phyloP scores from a whole-genome alignment of 2,797 vertebrate genomes.

The Poeciliopsis gracilis region DNA sequence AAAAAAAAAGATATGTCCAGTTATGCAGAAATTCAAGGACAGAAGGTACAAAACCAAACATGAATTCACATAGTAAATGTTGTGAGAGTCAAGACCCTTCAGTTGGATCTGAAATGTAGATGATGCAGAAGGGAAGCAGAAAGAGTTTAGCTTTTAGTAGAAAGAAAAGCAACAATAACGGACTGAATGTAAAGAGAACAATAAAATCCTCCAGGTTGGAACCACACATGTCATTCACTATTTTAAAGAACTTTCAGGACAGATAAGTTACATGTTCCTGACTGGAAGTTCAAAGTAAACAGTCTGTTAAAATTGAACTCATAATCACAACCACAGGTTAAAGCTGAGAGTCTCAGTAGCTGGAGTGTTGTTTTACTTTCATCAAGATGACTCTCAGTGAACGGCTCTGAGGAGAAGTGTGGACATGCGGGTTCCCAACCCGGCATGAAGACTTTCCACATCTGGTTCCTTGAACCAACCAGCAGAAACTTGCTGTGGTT shows the following conservation, averaged over 20 bases:
- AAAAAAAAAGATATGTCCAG: slow-evolving; percentile 50
- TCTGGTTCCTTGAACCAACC: slow-evolving; percentile 22
- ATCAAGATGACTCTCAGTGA: slow-evolving; percentile 17
- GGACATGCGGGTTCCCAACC: not conserved
- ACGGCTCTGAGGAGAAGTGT: not conserved
- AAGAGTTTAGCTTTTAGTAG: not conserved
- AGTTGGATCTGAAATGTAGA: slow-evolving; percentile 1
- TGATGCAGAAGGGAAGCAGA: slow-evolving; percentile 8
- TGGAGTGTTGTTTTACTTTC: slow-evolving; percentile 39
- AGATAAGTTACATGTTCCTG: slow-evolving; percentile 38
- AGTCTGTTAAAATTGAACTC: slow-evolving; percentile 17
- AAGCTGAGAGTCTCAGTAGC: slow-evolving; percentile 23
- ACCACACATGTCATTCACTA: slow-evolving; percentile 26
- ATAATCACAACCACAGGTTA: slow-evolving; percentile 18
- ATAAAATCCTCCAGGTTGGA: slow-evolving; percentile 36
- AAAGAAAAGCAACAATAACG: slow-evolving; percentile 20
- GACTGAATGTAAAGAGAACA: slow-evolving; percentile 13
- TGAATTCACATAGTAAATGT: slow-evolving; percentile 28
- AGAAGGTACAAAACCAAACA: not conserved
- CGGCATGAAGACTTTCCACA: slow-evolving; percentile 17
- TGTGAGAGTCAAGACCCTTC: slow-evolving; percentile 21
- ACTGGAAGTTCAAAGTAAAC: slow-evolving; percentile 28
- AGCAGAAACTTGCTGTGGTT: slow-evolving; percentile 39
- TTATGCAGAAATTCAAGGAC: slow-evolving; percentile 31
- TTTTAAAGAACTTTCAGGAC: slow-evolving; percentile 26